Evolutionary conservation across 2,113 vertebrate species (phyloP).

Genomic region (Paracanthobrama guichenoti): DNA sequence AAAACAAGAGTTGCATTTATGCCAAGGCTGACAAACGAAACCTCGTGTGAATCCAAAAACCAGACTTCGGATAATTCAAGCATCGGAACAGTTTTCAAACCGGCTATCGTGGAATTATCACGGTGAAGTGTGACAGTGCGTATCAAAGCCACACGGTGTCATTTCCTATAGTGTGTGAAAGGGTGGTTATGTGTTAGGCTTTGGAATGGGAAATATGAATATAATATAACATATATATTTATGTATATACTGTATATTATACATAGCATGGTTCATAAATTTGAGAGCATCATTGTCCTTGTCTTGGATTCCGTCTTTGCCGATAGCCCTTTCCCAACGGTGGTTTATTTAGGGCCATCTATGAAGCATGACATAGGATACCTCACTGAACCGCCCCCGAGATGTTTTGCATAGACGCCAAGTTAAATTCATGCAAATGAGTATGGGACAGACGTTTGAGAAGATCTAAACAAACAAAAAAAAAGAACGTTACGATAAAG

Average conservation of each 20-base stretch:
- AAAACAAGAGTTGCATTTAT: constrained; percentile 64
- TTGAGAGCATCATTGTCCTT: constrained; percentile 27
- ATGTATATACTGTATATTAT: constrained; percentile 34
- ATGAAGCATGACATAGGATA: constrained; percentile 39
- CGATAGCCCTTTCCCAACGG: constrained; percentile 60
- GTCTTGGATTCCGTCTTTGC: constrained; percentile 20
- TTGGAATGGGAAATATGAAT: constrained; percentile 58
- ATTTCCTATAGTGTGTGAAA: constrained; percentile 48
- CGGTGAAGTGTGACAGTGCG: constrained; percentile 67
- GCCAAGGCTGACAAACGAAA: constrained; percentile 59
- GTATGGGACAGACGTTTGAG: constrained; percentile 42
- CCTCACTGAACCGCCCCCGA: constrained; percentile 56
- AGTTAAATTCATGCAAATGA: constrained; percentile 75
- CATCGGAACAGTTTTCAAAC: constrained; percentile 48
- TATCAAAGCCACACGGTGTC: constrained; percentile 50
- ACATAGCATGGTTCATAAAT: constrained; percentile 53
- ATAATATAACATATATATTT: constrained; percentile 52
- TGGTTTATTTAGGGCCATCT: constrained; percentile 46
- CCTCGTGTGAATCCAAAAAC: constrained; percentile 50
- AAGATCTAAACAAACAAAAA: constrained; percentile 1
- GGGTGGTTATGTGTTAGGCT: constrained; percentile 44
- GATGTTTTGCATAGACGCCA: constrained; percentile 77
- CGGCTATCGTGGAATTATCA: constrained; percentile 61
- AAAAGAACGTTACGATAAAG: neutral
- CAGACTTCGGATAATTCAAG: constrained; percentile 49